phyloP scores from a whole-genome alignment of 2,797 vertebrate genomes.

The Lithobates sylvaticus region DNA sequence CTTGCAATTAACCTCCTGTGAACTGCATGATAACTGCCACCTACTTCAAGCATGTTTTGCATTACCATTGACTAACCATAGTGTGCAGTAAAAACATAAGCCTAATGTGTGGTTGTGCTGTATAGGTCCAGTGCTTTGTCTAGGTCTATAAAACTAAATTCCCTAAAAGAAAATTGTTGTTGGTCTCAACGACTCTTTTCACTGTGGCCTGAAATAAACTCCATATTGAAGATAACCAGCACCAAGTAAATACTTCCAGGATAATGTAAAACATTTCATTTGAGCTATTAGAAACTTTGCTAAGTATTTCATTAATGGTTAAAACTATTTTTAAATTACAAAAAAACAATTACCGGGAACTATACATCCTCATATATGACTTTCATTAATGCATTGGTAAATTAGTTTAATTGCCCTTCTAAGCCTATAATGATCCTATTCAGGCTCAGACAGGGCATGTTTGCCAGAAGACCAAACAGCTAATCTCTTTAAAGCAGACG shows the following conservation, averaged over 20 bases:
- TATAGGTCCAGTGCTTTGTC: too few species aligned
- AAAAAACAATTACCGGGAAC: background rate
- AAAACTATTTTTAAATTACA: background rate
- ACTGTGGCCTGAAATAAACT: background rate
- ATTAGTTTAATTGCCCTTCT: conserved; percentile 31
- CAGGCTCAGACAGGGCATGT: conserved; percentile 15
- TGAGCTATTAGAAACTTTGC: background rate
- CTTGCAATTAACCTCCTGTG: too few species aligned
- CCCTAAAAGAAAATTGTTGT: too few species aligned
- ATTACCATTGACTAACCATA: too few species aligned
- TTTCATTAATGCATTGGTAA: conserved; percentile 15
- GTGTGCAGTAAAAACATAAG: too few species aligned
- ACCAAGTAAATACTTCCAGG: background rate
- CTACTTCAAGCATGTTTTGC: too few species aligned
- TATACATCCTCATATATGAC: background rate
- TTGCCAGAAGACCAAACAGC: conserved; percentile 12
- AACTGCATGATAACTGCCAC: too few species aligned
- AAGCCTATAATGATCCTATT: conserved; percentile 31
- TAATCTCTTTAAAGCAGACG: conserved; percentile 11
- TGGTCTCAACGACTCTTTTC: too few species aligned
- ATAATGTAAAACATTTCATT: too few species aligned
- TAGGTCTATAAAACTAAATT: too few species aligned
- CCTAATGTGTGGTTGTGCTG: too few species aligned
- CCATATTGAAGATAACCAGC: background rate
- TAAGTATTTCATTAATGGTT: conserved; percentile 4